phyloP scores from a whole-genome alignment of 2,113 vertebrate genomes.

The Globicephala melas region DNA sequence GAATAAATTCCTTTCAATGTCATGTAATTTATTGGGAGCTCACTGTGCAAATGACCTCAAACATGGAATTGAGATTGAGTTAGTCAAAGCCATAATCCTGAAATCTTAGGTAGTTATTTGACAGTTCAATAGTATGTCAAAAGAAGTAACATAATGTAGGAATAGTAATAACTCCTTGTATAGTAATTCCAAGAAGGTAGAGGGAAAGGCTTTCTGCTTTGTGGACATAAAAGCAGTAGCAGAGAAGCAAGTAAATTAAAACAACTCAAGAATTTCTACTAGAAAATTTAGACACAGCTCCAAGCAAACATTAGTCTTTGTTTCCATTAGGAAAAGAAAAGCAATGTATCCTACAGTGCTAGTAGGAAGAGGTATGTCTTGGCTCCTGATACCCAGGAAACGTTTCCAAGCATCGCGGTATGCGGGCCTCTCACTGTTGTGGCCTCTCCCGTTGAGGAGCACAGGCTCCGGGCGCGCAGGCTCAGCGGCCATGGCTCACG shows the following conservation, averaged over 20 bases:
- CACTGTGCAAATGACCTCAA: background rate
- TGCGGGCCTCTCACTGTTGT: too few relatives aligned
- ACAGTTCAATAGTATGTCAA: background rate
- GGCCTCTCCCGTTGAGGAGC: too few relatives aligned
- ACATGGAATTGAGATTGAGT: background rate
- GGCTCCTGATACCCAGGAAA: background rate
- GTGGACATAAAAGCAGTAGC: background rate
- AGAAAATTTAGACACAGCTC: background rate
- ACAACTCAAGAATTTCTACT: background rate
- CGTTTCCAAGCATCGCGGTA: background rate
- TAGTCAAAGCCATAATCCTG: background rate
- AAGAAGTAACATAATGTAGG: background rate
- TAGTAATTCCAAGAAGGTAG: background rate
- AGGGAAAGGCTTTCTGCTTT: background rate
- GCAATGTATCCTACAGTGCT: background rate
- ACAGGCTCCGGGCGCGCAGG: too few relatives aligned
- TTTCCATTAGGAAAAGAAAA: constrained; percentile 35
- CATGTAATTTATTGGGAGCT: background rate
- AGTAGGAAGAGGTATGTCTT: background rate
- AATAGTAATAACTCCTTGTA: background rate
- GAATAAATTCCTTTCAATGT: background rate
- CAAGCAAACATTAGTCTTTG: background rate
- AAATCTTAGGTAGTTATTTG: background rate
- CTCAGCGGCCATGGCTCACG: too few relatives aligned
- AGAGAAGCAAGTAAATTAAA: constrained; percentile 30